Base-by-base conservation (phyloP, 2,888 invertebrate species). In the Oscheius onirici region DNA sequence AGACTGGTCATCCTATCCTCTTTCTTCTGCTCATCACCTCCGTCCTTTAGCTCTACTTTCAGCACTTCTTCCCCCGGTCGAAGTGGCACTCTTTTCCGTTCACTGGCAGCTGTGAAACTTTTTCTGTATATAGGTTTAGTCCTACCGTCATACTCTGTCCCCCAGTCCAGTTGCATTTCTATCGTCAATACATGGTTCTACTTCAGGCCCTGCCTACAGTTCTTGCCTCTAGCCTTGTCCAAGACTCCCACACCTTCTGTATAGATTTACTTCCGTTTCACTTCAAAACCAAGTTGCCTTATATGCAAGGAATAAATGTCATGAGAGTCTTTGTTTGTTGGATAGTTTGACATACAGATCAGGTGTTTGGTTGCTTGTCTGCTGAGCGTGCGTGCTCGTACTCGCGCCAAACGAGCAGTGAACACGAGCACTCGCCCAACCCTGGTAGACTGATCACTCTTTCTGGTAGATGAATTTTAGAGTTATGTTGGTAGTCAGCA, bases 171-270 rank as follows among this genome's bases (percentile, higher is more conserved):
- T 46, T 46, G n/a, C 58, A 41, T 58, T 41, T n/a, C 58, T 6
- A 11, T 24, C 28, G n/a, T 40, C 20, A 58, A 58, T 63, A 63
- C 63, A 63, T 49, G 63, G 54, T 66, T 34, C 24, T 34, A 20
- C 28, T 54, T 54, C 66, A 66, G 52, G 52, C 54, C 22, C 66
- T 54, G 49, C 65, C 24, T 34, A 52, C 66, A 54, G 51, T 66
- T 66, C 54, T 66, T 66, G 66, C 66, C 66, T 54, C 54, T 17
- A 17, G 3, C 46, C n/a, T 46, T 46, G 46, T 46, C 34, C n/a
- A 55, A 26, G 34, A 26, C n/a, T 15, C 26, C 55, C 55, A 3
- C 8, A 6, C 34, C n/a, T 10, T 10, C 15, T 55, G 8, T 24
- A 26, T 13, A 55, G 10, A 55, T 34, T 28, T 55, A 34, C 55